A percentile compares a stretch with the other conserved stretches of the same genome.
Conservation (phyloP, 1,140 invertebrate species). For the Drosophila kepulauana region DNA sequence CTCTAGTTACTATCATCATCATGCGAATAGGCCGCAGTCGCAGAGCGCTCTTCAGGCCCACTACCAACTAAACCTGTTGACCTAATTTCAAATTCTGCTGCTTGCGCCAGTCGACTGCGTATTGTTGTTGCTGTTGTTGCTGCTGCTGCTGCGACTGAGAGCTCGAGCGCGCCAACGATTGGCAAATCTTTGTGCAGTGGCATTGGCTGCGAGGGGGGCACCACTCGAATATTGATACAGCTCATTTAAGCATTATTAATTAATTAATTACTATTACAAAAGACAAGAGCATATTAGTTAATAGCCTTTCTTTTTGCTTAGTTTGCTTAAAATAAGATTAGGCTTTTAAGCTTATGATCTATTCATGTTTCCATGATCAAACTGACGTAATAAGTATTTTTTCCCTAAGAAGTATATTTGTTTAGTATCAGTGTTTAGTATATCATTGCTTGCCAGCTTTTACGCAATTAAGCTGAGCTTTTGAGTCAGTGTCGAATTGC, state of each 20-base stretch:
- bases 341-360: no score
- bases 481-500: background rate
- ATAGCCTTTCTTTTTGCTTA: background rate
- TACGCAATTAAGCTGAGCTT: background rate
- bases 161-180: slow-evolving; percentile 68
- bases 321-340: no score
- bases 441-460: background rate
- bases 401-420: no score
- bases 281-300: background rate
- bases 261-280: background rate
- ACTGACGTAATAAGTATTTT: no score
- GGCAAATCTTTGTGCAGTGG: slow-evolving; percentile 76
- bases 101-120: slow-evolving; percentile 53
- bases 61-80: slow-evolving; percentile 80
- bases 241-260: background rate
- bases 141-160: slow-evolving; percentile 57
- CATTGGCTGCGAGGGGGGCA: slow-evolving; percentile 40
- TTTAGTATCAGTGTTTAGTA: background rate
- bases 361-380: no score
- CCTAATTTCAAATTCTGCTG: slow-evolving; percentile 83
- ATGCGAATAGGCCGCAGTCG: slow-evolving; percentile 63
- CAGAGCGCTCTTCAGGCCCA: slow-evolving; percentile 59
- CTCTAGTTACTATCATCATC: slow-evolving; percentile 74
- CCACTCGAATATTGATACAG: background rate
- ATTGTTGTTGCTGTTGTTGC: slow-evolving; percentile 62